Evolutionary conservation across 1,140 invertebrate genomes (phyloP), one percentile per base, ranked within the genome.

Genomic region (Rhysida immarginata): DNA sequence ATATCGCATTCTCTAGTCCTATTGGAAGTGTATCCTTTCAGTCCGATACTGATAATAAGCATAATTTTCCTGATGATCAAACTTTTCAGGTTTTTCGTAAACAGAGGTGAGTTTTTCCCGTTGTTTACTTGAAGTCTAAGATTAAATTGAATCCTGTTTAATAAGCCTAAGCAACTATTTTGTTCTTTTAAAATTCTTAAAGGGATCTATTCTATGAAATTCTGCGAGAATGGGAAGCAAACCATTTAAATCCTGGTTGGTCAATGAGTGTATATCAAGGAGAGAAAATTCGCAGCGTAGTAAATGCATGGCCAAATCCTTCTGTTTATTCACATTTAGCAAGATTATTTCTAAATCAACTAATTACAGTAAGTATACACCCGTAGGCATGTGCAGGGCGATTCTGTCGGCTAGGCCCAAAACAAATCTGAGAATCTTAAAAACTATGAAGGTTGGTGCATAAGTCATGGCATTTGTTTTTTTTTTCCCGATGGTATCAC

Each of bases 61-160:
- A 82, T 21, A 88, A 88, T 64, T 93, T 92, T 67, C 80, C 83
- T 1, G 77, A 77, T 14, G 71, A 78, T 49, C 62, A 71, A 16
- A 79, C 82, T 44, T 91, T 91, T 68, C 77, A 80, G 20, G 73
- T 78, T 2, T 92, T 91, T 62, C 80, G 82, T 58, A 85, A 84
- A 60, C 88, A 92, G 66, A 74, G 89, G 48, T 85, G 89, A 68
- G 67, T 81, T 41, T 89, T 89, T 67, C 29, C n/a, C n/a, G 11
- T n/a, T 11, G 35, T n/a, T n/a, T n/a, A n/a, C n/a, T n/a, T n/a
- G n/a, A n/a, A n/a, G n/a, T n/a, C n/a, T n/a, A n/a, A n/a, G n/a
- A n/a, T n/a, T n/a, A n/a, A n/a, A n/a, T n/a, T n/a, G n/a, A n/a
- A n/a, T n/a, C n/a, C n/a, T n/a, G n/a, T n/a, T n/a, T n/a, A n/a